phyloP scores from a whole-genome alignment of 2,113 vertebrate species.

The Cyprinus carpio region DNA sequence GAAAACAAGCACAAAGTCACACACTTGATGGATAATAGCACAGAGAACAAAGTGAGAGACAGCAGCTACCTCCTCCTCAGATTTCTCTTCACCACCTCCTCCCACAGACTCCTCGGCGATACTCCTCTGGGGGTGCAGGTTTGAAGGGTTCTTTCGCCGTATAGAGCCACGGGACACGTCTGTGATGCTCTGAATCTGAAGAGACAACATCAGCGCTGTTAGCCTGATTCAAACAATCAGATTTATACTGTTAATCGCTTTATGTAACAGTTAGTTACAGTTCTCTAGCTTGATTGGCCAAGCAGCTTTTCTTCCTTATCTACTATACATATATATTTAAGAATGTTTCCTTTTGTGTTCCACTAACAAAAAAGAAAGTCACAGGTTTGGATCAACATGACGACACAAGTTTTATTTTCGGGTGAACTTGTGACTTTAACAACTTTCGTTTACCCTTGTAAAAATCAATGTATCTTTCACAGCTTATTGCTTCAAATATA shows the following conservation, averaged over 20 bases:
- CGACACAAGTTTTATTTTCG: not conserved
- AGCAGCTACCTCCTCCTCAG: constrained; percentile 87
- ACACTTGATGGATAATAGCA: not conserved
- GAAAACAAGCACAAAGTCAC: constrained; percentile 3
- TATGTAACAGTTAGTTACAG: not conserved
- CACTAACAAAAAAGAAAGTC: too few relatives aligned
- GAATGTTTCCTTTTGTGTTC: too few relatives aligned
- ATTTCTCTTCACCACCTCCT: constrained; percentile 79
- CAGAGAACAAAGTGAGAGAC: not conserved
- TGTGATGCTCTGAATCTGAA: constrained; percentile 95
- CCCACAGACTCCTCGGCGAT: constrained; percentile 80
- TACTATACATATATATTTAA: not conserved
- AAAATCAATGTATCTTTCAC: not conserved
- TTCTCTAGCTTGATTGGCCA: not conserved
- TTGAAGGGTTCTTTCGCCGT: constrained; percentile 86
- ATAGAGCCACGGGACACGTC: constrained; percentile 95
- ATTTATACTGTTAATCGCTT: not conserved
- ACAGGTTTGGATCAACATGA: not conserved
- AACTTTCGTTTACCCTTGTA: not conserved
- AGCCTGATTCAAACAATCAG: not conserved
- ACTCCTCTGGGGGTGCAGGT: constrained; percentile 75
- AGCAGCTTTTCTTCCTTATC: not conserved
- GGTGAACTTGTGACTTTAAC: not conserved
- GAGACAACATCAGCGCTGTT: not conserved
- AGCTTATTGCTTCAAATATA: not conserved